These are phyloP conservation scores for Otus scops DNA, from an alignment of 2,797 vertebrate genomes.

Conservation along the genomic window DNA sequence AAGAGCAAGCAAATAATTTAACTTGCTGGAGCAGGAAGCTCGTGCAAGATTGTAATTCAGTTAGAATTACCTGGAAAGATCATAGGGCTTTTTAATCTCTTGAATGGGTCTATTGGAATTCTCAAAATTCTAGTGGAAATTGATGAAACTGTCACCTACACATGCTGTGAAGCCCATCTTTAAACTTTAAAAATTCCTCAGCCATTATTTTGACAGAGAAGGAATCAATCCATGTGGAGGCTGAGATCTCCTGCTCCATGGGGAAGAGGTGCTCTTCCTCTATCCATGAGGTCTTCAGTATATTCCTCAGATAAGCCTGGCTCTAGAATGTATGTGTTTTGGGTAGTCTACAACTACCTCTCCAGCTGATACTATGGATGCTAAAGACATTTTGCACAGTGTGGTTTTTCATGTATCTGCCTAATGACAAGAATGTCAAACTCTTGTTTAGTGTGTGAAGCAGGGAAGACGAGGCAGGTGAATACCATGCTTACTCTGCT, in stretches of 20 bases:
- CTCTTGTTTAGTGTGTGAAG: background rate
- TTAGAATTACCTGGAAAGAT: background rate
- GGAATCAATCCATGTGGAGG: background rate
- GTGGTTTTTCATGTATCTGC: background rate
- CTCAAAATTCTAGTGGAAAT: background rate
- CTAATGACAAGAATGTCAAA: background rate
- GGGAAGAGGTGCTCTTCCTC: background rate
- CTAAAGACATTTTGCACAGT: background rate
- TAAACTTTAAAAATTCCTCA: background rate
- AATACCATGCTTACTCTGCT: background rate
- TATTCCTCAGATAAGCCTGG: background rate
- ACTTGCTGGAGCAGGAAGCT: background rate
- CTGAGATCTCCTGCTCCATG: background rate
- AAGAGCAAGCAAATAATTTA: background rate
- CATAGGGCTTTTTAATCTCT: background rate
- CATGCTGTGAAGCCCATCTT: background rate
- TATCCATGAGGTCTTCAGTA: fast-evolving
- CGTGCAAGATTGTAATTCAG: background rate
- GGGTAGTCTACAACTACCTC: background rate
- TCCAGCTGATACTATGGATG: background rate
- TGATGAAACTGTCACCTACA: background rate
- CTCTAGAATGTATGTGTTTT: background rate
- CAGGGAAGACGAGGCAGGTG: background rate
- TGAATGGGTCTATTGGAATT: background rate
- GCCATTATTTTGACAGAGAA: background rate